Evolutionary conservation across 2,113 vertebrate genomes (phyloP).

Genomic region (Aix galericulata): DNA sequence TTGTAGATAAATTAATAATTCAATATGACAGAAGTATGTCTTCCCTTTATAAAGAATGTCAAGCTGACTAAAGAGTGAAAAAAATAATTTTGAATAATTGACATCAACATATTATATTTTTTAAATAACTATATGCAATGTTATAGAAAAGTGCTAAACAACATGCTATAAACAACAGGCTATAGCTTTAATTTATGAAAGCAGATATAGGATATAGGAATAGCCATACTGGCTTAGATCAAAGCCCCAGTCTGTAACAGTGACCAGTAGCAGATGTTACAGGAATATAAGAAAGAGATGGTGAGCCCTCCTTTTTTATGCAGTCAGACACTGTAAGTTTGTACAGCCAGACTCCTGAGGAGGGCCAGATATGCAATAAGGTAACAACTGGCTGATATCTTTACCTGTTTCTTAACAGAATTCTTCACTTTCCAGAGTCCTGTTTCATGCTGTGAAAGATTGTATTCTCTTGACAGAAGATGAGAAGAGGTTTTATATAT

Average conservation of each 20-base stretch:
- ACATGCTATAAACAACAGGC: no score
- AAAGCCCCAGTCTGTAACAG: not conserved
- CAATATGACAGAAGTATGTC: not conserved
- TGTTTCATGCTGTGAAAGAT: not conserved
- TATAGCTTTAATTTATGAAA: conserved; percentile 24
- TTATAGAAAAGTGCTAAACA: not conserved
- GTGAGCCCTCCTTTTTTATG: not conserved
- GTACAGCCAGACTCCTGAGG: not conserved
- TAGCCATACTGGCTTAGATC: conserved; percentile 31
- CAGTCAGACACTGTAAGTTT: not conserved
- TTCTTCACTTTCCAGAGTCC: not conserved
- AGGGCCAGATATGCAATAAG: not conserved
- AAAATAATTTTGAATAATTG: not conserved
- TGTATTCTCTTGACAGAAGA: not conserved
- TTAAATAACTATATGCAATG: not conserved
- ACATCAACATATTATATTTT: not conserved
- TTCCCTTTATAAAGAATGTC: not conserved
- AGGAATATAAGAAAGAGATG: not conserved
- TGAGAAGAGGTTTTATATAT: not conserved
- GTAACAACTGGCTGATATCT: not conserved
- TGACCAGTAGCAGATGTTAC: conserved; percentile 48
- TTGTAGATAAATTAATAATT: not conserved
- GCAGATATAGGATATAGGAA: not conserved
- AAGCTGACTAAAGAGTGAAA: not conserved
- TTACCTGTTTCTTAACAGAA: not conserved